Conservation (phyloP, 2,888 invertebrate genomes). For the Anthrax anthrax region DNA sequence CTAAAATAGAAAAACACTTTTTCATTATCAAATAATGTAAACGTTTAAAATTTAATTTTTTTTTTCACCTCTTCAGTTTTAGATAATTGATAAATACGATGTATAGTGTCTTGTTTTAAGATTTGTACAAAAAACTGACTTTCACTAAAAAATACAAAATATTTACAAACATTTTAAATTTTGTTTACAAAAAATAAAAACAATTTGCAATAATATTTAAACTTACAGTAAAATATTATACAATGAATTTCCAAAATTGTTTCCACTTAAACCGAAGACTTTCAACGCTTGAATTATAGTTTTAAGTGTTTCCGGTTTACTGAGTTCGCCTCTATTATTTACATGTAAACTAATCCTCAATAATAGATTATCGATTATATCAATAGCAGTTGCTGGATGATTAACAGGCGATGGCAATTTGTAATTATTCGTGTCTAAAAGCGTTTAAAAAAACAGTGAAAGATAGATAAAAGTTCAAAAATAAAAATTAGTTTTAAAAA, state of each 20-base stretch:
- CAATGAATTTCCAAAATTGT: constrained; percentile 23
- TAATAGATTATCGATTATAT: constrained; percentile 28
- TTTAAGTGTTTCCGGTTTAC: constrained; percentile 28
- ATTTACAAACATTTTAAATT: constrained; percentile 8
- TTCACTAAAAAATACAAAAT: constrained; percentile 19
- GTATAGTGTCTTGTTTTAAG: constrained; percentile 28
- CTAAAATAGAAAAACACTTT: constrained; percentile 19
- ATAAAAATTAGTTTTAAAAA: not conserved
- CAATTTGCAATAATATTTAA: not conserved
- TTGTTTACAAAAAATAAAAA: constrained; percentile 19
- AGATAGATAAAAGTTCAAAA: not conserved
- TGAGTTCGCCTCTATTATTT: constrained; percentile 26
- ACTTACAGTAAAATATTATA: constrained; percentile 29
- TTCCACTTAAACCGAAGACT: constrained; percentile 25
- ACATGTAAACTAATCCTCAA: constrained; percentile 26
- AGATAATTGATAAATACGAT: constrained; percentile 27
- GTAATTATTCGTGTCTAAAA: not conserved
- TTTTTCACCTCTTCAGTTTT: constrained; percentile 26
- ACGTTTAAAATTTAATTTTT: no score
- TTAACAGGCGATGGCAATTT: not conserved
- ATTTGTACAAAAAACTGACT: constrained; percentile 32
- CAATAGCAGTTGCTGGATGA: constrained; percentile 7
- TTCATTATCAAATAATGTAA: not conserved
- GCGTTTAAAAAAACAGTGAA: not conserved
- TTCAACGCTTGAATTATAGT: constrained; percentile 28